Evolutionary conservation across 2,888 invertebrate species (phyloP), one percentile per base, ranked within the genome.

Genomic region (Luperina nickerlii): DNA sequence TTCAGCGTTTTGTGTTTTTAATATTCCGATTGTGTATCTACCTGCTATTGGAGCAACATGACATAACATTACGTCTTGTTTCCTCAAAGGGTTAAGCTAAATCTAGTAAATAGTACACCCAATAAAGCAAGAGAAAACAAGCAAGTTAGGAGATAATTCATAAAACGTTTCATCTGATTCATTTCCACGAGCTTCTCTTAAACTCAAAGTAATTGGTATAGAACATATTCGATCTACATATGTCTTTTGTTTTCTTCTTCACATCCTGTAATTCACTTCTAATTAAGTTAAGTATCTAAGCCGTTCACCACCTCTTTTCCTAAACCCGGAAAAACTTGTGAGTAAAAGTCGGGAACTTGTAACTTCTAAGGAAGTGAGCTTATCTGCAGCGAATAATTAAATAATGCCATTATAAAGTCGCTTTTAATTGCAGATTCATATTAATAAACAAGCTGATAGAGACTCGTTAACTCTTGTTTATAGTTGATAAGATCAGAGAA

Each of bases 311-410:
- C n/a, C 42, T 42, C 15, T 66, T 70, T 62, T 68, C 80, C 18
- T 9, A 27, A 24, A 42, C 60, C 48, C 60, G 57, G 62, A 27
- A 82, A 68, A 80, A 27, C 54, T 68, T 38, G 24, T 45, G 1
- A 82, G 81, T 85, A 68, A 78, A 62, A 72, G 82, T 65, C 54
- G 62, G 85, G 32, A 73, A 81, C 81, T 81, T 73, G 74, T 66
- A 66, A 66, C 27, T 81, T 54, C 73, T 15, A 81, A 66, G 70
- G 74, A 82, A 82, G 70, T 71, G 38, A 66, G 9, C 42, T 82
- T 81, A 82, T 73, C 73, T 62, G n/a, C 69, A 81, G 11, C 54
- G 73, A 69, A 81, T 85, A 81, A 85, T 81, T 85, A 74, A 85
- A 81, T 86, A 72, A 72, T 68, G n/a, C 42, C 54, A 69, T 75